Percentiles rank a stretch among this genome's conserved stretches.
phyloP scores from a whole-genome alignment of 2,797 vertebrate species.

The Hippocampus kuda region DNA sequence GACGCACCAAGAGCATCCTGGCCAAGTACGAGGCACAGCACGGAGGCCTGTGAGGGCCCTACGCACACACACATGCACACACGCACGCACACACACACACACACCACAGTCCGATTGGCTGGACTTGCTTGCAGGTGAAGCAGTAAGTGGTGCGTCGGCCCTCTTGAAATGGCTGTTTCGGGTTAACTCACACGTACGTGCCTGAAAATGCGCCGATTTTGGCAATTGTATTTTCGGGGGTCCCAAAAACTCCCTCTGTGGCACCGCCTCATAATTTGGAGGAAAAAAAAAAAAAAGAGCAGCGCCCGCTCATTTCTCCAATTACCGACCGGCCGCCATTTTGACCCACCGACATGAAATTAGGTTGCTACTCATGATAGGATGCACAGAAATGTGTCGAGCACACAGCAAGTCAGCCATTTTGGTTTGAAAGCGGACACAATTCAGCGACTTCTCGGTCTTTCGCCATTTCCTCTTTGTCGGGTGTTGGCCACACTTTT shows the following conservation, averaged over 20 bases:
- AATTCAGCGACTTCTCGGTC: neutral
- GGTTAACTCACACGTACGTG: too few species aligned
- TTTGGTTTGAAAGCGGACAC: neutral
- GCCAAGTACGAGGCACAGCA: slow-evolving; percentile 81
- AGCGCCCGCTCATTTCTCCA: too few species aligned
- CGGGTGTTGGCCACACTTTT: neutral
- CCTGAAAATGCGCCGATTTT: too few species aligned
- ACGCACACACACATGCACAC: neutral
- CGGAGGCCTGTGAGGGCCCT: slow-evolving; percentile 69
- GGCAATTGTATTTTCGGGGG: too few species aligned
- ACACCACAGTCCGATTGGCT: slow-evolving; percentile 2
- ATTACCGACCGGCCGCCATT: neutral
- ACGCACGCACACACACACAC: slow-evolving; percentile 35
- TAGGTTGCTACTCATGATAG: too few species aligned
- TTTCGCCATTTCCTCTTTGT: too few species aligned
- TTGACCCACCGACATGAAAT: neutral
- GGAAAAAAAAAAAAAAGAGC: too few species aligned
- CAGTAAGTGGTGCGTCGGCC: too few species aligned
- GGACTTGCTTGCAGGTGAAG: neutral
- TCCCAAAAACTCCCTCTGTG: too few species aligned
- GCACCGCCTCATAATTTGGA: too few species aligned
- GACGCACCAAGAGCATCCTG: slow-evolving; percentile 80
- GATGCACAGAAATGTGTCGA: too few species aligned
- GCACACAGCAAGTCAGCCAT: neutral
- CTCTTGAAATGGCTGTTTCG: too few species aligned